Percentiles rank a stretch among this genome's conserved stretches.
Evolutionary conservation across 2,888 invertebrate genomes (phyloP).

Genomic region (Biston betularia): DNA sequence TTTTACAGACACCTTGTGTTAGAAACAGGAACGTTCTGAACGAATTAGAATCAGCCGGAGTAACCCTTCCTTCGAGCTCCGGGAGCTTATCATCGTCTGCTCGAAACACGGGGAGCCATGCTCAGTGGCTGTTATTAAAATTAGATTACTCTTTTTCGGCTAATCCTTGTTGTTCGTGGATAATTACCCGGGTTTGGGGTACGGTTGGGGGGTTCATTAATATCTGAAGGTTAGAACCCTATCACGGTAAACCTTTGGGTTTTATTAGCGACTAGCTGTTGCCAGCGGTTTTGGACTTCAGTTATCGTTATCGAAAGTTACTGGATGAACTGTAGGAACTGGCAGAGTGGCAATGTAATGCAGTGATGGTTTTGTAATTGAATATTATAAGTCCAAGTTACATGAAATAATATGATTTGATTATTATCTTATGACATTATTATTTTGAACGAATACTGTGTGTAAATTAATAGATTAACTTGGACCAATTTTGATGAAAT

Average conservation of each 20-base stretch:
- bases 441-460: no score
- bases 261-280: slow-evolving; percentile 2
- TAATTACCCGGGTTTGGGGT: slow-evolving; percentile 67
- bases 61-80: slow-evolving; percentile 1
- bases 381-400: no score
- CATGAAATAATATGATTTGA: no score
- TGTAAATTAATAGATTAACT: no score
- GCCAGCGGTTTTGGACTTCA: no score
- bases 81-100: slow-evolving; percentile 23
- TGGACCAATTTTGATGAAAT: no score
- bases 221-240: slow-evolving; percentile 25
- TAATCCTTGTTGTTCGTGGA: slow-evolving; percentile 71
- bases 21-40: background rate
- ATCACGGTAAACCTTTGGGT: slow-evolving; percentile 35
- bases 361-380: no score
- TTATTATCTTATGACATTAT: no score
- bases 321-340: no score
- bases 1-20: background rate
- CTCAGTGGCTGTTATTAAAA: slow-evolving; percentile 71
- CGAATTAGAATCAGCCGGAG: background rate
- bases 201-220: slow-evolving; percentile 60
- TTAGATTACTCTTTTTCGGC: slow-evolving; percentile 79
- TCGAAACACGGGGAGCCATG: slow-evolving; percentile 12
- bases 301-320: no score
- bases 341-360: no score